Evolutionary conservation across 2,113 vertebrate species (phyloP).

Genomic region (Cinclus cinclus): DNA sequence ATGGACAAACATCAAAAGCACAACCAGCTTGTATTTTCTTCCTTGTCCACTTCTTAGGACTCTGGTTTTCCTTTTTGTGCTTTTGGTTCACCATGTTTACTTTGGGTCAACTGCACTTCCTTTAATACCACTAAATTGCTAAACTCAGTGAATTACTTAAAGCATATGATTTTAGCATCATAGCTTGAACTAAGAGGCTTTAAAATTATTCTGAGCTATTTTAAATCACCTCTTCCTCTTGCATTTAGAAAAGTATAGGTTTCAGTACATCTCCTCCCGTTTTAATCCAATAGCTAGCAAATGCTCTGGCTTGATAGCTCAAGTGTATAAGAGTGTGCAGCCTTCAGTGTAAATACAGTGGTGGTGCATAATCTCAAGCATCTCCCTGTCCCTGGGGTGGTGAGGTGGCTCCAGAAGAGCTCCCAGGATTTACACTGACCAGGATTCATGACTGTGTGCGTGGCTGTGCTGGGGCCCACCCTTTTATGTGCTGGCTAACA

Average conservation of each 20-base stretch:
- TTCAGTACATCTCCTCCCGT: not conserved
- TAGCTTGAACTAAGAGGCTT: not conserved
- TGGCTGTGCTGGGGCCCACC: not conserved
- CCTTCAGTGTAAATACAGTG: not conserved
- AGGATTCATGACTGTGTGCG: not conserved
- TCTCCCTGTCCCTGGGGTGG: not conserved
- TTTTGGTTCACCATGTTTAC: not conserved
- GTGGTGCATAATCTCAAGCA: not conserved
- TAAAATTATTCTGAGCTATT: not conserved
- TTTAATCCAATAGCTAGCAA: not conserved
- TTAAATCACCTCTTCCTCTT: not conserved
- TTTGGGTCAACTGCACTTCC: not conserved
- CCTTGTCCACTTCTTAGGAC: not conserved
- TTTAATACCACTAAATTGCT: not conserved
- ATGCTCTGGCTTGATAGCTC: not conserved
- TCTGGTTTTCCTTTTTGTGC: not conserved
- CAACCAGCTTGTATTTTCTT: not conserved
- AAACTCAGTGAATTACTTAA: not conserved
- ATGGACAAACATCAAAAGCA: not conserved
- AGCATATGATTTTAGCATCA: not conserved
- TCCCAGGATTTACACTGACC: not conserved
- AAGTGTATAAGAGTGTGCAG: not conserved
- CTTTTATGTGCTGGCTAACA: not conserved
- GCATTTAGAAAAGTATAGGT: not conserved
- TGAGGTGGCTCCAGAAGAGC: not conserved